These are phyloP conservation scores for Byasa hedistus DNA, from an alignment of 2,888 invertebrate genomes.

Conservation along the genomic window DNA sequence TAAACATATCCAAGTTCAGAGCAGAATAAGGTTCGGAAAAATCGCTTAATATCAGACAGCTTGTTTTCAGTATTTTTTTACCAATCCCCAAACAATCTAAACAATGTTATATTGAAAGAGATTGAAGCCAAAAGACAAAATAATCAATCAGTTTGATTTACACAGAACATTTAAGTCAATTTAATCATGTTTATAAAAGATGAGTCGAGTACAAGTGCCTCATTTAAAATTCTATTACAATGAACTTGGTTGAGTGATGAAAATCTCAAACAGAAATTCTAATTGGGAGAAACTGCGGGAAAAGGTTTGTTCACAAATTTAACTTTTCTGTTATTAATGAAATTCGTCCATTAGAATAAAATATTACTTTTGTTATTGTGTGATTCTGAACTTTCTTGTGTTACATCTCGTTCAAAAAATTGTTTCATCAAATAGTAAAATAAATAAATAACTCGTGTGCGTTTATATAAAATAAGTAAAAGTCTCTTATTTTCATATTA, in stretches of 20 bases:
- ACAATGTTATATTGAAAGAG: too few relatives aligned
- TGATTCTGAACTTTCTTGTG: background rate
- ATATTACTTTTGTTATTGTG: background rate
- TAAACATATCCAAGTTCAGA: too few relatives aligned
- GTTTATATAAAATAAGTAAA: too few relatives aligned
- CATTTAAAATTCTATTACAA: slow-evolving; percentile 23
- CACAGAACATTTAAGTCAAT: background rate
- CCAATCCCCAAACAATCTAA: too few relatives aligned
- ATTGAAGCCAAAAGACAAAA: background rate
- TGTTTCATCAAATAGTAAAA: background rate
- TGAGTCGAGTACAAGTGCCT: slow-evolving; percentile 5
- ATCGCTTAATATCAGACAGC: too few relatives aligned
- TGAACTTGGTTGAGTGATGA: slow-evolving; percentile 16
- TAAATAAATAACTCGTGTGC: too few relatives aligned
- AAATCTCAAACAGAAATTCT: slow-evolving; percentile 22
- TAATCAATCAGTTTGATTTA: background rate
- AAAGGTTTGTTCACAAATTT: slow-evolving; percentile 16
- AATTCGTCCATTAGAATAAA: background rate
- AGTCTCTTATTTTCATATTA: too few relatives aligned
- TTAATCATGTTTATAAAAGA: slow-evolving; percentile 3
- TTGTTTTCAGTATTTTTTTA: too few relatives aligned
- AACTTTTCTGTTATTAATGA: slow-evolving; percentile 17
- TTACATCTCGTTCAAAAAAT: background rate
- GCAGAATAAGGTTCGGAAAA: too few relatives aligned
- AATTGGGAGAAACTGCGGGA: slow-evolving; percentile 9